Evolutionary conservation across 1,140 invertebrate genomes (phyloP).

Genomic region (Planococcus citri): DNA sequence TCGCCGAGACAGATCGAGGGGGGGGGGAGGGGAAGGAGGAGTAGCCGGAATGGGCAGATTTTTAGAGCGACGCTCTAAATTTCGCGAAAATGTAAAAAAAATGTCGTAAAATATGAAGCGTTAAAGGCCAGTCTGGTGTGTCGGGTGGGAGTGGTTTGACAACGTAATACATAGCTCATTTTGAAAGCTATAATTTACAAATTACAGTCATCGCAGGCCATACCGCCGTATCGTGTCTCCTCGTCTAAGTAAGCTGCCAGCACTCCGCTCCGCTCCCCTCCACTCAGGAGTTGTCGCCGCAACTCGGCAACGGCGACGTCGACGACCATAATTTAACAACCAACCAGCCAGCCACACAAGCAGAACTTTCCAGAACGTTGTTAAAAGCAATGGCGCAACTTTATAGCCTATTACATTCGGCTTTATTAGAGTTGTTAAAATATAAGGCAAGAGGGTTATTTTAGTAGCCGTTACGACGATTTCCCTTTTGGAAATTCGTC

Average conservation of each 20-base stretch:
- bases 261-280: background rate
- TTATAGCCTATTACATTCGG: constrained; percentile 15
- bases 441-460: constrained; percentile 11
- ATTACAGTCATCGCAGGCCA: constrained; percentile 1
- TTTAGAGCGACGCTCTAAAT: background rate
- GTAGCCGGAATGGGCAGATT: no score
- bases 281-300: no score
- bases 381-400: background rate
- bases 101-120: background rate
- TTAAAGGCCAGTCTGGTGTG: background rate
- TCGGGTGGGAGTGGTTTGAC: background rate
- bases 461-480: constrained; percentile 7
- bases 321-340: background rate
- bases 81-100: constrained; percentile 22
- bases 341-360: background rate
- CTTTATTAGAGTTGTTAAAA: constrained; percentile 18
- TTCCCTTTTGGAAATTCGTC: background rate
- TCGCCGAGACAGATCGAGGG: no score
- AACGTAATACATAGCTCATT: constrained; percentile 14
- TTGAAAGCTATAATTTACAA: constrained; percentile 17
- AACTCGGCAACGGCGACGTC: background rate
- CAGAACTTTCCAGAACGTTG: constrained; percentile 10
- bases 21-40: no score
- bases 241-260: no score
- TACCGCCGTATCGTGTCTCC: no score